phyloP scores from a whole-genome alignment of 2,113 vertebrate species.

The Chroicocephalus ridibundus region DNA sequence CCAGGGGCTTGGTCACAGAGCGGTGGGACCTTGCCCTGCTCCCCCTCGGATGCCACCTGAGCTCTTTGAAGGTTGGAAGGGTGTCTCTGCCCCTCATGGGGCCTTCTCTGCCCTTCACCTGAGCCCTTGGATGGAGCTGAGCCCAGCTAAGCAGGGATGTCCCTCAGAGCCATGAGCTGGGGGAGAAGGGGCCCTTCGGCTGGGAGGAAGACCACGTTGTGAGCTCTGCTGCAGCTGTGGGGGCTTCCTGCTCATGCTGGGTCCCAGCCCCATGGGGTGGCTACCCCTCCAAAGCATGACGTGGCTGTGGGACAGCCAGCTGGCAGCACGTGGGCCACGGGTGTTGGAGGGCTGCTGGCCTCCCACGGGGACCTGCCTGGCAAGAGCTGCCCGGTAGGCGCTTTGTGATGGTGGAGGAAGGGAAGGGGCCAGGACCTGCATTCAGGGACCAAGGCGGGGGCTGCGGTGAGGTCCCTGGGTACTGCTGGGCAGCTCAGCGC shows the following conservation, averaged over 20 bases:
- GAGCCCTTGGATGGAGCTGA: not conserved
- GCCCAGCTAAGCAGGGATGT: not conserved
- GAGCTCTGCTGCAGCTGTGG: not conserved
- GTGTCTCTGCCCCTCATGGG: fast-evolving
- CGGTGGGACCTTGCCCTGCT: not conserved
- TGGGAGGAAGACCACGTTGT: not conserved
- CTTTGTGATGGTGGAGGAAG: not conserved
- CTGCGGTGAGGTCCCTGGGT: not conserved
- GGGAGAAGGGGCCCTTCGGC: not conserved
- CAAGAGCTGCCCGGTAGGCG: not conserved
- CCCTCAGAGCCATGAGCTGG: not conserved
- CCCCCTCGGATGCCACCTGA: not conserved
- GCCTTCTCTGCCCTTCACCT: not conserved
- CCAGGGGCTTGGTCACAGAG: not conserved
- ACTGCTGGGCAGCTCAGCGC: not conserved
- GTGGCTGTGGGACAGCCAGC: not conserved
- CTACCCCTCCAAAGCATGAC: fast-evolving
- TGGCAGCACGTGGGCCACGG: not conserved
- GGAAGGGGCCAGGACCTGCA: not conserved
- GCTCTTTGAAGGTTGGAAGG: not conserved
- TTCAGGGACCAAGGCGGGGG: not conserved
- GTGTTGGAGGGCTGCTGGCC: not conserved
- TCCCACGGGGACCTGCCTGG: fast-evolving
- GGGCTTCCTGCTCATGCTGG: not conserved
- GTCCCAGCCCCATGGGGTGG: not conserved